Percentiles rank a stretch among this genome's conserved stretches.
Conservation (phyloP, 2,797 vertebrate genomes). For the Cetoscarus ocellatus region DNA sequence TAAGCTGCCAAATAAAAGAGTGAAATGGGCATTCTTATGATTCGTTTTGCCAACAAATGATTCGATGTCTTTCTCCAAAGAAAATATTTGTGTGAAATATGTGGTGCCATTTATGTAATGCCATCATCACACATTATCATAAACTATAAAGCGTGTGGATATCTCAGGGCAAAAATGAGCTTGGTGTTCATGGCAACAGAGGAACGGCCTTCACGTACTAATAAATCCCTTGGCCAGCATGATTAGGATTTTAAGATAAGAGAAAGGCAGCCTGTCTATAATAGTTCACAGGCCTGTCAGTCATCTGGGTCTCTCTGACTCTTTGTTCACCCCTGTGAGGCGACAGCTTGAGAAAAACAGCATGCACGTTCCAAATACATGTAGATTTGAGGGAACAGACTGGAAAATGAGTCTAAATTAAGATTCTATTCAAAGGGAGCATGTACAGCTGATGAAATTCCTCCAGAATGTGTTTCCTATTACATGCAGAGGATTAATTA, state of each 20-base stretch:
- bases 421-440: slow-evolving; percentile 28
- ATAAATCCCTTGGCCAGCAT: slow-evolving; percentile 66
- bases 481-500: slow-evolving; percentile 5
- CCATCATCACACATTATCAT: slow-evolving; percentile 64
- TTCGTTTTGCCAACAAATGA: slow-evolving; percentile 51
- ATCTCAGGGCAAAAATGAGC: slow-evolving; percentile 41
- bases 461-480: slow-evolving; percentile 1
- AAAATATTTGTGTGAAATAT: slow-evolving; percentile 59
- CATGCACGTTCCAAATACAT: slow-evolving; percentile 27
- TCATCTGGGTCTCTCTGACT: slow-evolving; percentile 68
- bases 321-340: slow-evolving; percentile 65
- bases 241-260: slow-evolving; percentile 70
- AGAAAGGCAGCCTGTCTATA: slow-evolving; percentile 70
- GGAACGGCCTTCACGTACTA: slow-evolving; percentile 54
- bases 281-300: slow-evolving; percentile 72
- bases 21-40: slow-evolving; percentile 47
- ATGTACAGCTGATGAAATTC: slow-evolving; percentile 15
- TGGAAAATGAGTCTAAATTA: slow-evolving; percentile 23
- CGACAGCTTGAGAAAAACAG: slow-evolving; percentile 30
- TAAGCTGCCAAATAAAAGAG: slow-evolving; percentile 43
- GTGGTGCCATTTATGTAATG: slow-evolving; percentile 49
- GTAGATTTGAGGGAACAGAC: slow-evolving; percentile 14
- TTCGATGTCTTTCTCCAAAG: slow-evolving; percentile 44
- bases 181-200: slow-evolving; percentile 47
- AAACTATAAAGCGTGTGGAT: slow-evolving; percentile 51